A percentile compares a stretch with the other conserved stretches of the same genome.
Evolutionary conservation across 2,888 invertebrate genomes (phyloP).

Genomic region (Apoderus coryli): DNA sequence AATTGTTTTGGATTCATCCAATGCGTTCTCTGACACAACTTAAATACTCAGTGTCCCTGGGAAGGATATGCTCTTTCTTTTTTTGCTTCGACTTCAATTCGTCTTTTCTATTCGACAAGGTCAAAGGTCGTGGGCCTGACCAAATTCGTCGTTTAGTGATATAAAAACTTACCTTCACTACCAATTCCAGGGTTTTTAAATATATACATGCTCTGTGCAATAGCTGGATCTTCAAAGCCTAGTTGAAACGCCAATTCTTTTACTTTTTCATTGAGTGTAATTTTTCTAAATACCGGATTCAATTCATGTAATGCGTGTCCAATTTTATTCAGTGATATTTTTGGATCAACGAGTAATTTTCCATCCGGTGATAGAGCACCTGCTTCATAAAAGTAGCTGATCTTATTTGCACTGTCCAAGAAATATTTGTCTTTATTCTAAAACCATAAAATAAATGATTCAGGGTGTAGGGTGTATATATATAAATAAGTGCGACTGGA

Average conservation of each 20-base stretch:
- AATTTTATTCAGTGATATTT: slow-evolving; percentile 63
- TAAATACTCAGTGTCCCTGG: too few relatives aligned
- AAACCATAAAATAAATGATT: slow-evolving; percentile 16
- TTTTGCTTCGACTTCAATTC: too few relatives aligned
- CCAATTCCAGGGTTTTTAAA: slow-evolving; percentile 90
- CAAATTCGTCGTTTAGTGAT: too few relatives aligned
- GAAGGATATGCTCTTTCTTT: too few relatives aligned
- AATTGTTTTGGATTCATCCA: too few relatives aligned
- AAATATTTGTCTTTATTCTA: slow-evolving; percentile 66
- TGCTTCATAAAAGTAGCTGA: slow-evolving; percentile 82
- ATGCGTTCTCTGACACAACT: too few relatives aligned
- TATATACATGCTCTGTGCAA: slow-evolving; percentile 96
- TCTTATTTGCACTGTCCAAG: slow-evolving; percentile 80
- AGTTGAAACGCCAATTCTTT: slow-evolving; percentile 60
- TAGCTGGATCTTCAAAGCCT: slow-evolving; percentile 61
- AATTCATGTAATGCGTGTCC: slow-evolving; percentile 79
- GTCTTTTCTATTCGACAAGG: too few relatives aligned
- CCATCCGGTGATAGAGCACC: slow-evolving; percentile 64
- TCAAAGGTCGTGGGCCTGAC: too few relatives aligned
- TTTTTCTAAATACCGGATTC: slow-evolving; percentile 64
- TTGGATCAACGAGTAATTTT: slow-evolving; percentile 51
- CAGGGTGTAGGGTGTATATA: not conserved
- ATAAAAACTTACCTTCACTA: slow-evolving; percentile 70
- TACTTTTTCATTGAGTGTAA: slow-evolving; percentile 74
- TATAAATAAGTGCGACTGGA: slow-evolving; percentile 1